Evolutionary conservation across 2,888 invertebrate genomes (phyloP).

Genomic region (Phortica magna): DNA sequence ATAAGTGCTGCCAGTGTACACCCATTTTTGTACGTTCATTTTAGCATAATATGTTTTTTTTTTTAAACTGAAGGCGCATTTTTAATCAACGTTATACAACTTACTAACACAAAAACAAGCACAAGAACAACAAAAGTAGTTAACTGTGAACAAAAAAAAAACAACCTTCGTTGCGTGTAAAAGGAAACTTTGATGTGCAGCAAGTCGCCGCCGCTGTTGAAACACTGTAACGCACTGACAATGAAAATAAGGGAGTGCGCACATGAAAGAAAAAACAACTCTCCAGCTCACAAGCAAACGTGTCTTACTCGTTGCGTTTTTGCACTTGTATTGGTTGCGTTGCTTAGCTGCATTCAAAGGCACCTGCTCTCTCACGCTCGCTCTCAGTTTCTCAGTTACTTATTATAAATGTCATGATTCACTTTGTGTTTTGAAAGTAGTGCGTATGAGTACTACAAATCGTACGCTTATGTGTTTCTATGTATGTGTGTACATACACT

Average conservation of each 20-base stretch:
- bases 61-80: background rate
- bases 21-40: too few relatives aligned
- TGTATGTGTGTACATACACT: constrained; percentile 37
- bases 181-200: background rate
- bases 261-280: background rate
- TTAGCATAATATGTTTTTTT: background rate
- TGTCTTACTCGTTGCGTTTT: background rate
- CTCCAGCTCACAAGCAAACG: background rate
- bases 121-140: background rate
- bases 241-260: background rate
- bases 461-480: background rate
- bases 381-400: background rate
- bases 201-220: background rate
- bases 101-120: constrained; percentile 1
- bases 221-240: background rate
- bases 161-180: background rate
- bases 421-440: constrained; percentile 15
- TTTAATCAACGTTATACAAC: constrained; percentile 27
- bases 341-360: background rate
- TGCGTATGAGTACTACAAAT: constrained; percentile 32
- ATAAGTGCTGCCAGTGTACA: background rate
- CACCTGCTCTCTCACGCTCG: background rate
- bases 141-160: background rate
- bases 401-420: background rate
- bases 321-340: background rate